phyloP scores from a whole-genome alignment of 2,113 vertebrate genomes.

The Indicator indicator region DNA sequence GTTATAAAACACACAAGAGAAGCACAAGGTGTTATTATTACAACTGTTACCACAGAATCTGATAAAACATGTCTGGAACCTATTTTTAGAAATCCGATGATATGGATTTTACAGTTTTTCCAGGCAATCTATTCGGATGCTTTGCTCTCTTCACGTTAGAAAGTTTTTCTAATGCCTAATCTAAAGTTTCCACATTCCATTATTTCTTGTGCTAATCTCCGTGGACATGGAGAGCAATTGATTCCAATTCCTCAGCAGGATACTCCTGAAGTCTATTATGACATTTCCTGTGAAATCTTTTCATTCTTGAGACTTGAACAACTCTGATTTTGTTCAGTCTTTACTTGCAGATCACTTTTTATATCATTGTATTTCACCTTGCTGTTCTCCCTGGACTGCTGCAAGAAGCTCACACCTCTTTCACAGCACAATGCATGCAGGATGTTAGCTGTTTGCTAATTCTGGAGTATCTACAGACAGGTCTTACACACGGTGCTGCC shows the following conservation, averaged over 20 bases:
- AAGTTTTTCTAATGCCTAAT: conserved; percentile 35
- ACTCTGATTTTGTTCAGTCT: not conserved
- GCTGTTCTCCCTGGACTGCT: not conserved
- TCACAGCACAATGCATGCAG: not conserved
- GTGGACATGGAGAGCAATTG: conserved; percentile 12
- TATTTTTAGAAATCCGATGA: conserved; percentile 45
- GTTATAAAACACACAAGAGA: conserved; percentile 9
- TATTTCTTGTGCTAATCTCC: conserved; percentile 42
- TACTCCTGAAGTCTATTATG: conserved; percentile 18
- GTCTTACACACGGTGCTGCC: not conserved
- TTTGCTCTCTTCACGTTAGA: conserved; percentile 16
- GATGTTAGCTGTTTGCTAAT: not conserved
- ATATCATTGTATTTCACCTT: conserved; percentile 7
- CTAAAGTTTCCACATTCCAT: conserved; percentile 35
- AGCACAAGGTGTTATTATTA: not conserved
- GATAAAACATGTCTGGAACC: conserved; percentile 38
- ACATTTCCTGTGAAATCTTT: conserved; percentile 13
- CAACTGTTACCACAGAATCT: conserved; percentile 1
- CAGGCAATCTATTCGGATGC: not conserved
- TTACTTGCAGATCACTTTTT: conserved; percentile 24
- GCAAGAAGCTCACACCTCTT: not conserved
- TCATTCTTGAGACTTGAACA: not conserved
- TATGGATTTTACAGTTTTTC: conserved; percentile 53
- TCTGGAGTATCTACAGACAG: not conserved
- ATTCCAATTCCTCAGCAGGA: not conserved